Evolutionary conservation across 2,113 vertebrate genomes (phyloP).

Genomic region (Oncorhynchus tshawytscha): DNA sequence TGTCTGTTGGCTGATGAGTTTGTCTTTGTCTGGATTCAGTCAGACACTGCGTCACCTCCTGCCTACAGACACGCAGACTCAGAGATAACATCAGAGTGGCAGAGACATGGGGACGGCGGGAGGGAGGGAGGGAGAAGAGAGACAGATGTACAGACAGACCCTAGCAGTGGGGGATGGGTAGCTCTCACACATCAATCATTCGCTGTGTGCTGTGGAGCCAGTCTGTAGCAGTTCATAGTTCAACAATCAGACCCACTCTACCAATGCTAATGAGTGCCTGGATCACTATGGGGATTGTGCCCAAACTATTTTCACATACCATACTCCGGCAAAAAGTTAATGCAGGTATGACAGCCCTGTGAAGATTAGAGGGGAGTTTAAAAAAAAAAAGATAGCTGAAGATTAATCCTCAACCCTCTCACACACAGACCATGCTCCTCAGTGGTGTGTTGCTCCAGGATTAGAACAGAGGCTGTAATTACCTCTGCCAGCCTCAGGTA

Average conservation of each 20-base stretch:
- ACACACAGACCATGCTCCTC: neutral
- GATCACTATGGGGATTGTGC: slow-evolving; percentile 39
- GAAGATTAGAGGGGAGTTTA: neutral
- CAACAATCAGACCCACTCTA: slow-evolving; percentile 47
- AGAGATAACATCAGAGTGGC: slow-evolving; percentile 81
- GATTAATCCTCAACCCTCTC: slow-evolving; percentile 25
- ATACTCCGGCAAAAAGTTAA: slow-evolving; percentile 14
- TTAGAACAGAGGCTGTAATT: slow-evolving; percentile 51
- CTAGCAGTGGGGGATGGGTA: slow-evolving; percentile 67
- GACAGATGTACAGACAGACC: slow-evolving; percentile 82
- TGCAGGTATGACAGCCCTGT: slow-evolving; percentile 1
- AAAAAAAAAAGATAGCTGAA: neutral
- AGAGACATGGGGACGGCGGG: slow-evolving; percentile 60
- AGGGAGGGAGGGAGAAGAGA: slow-evolving; percentile 60
- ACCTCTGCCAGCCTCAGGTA: slow-evolving; percentile 56
- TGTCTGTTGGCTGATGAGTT: slow-evolving; percentile 79
- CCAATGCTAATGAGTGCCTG: slow-evolving; percentile 38
- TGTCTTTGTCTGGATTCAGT: slow-evolving; percentile 80
- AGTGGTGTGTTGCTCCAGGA: slow-evolving; percentile 23
- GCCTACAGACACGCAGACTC: slow-evolving; percentile 83
- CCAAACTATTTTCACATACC: slow-evolving; percentile 39
- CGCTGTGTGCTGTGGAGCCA: slow-evolving; percentile 58
- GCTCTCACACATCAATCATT: slow-evolving; percentile 76
- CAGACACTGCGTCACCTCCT: slow-evolving; percentile 85
- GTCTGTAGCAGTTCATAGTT: slow-evolving; percentile 66